Conservation (phyloP, 1,140 invertebrate genomes). For the honey bee (Apis mellifera) region Amel_HAv3.1 CM009936.2:14733001-14733500, state of each 20-base stretch:
- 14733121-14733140: background rate
- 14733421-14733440: slow-evolving; percentile 59
- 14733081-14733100: too few species aligned
- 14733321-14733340: slow-evolving; percentile 37
- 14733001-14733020: too few species aligned
- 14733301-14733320: slow-evolving; percentile 24
- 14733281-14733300: background rate
- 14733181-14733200: background rate
- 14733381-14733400: slow-evolving; percentile 47
- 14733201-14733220: background rate
- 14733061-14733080: too few species aligned
- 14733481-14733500: too few species aligned
- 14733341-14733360: slow-evolving; percentile 43
- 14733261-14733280: too few species aligned
- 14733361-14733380: slow-evolving; percentile 36
- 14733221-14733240: background rate
- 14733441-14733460: slow-evolving; percentile 39
- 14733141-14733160: background rate
- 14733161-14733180: background rate
- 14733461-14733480: too few species aligned
- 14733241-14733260: background rate
- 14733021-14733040: too few species aligned
- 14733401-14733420: slow-evolving; percentile 67
- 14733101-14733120: background rate
- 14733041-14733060: too few species aligned